Evolutionary conservation across 2,888 invertebrate species (phyloP).

Genomic region (Archips crataeganus): DNA sequence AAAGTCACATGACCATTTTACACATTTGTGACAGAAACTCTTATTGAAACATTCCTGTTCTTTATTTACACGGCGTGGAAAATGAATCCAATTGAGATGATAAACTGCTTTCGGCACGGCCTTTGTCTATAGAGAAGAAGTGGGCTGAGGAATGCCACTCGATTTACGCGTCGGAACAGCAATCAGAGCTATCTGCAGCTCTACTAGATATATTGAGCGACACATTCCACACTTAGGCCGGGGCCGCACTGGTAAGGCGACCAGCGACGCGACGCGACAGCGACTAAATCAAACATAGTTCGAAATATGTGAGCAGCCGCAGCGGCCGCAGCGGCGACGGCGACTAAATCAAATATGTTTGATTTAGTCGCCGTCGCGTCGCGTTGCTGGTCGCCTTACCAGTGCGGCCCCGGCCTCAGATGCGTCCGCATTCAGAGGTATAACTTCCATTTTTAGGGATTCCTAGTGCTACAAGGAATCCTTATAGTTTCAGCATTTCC

Average conservation of each 20-base stretch:
- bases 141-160: constrained; percentile 51
- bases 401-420: too few relatives aligned
- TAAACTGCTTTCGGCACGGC: constrained; percentile 30
- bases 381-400: too few relatives aligned
- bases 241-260: too few relatives aligned
- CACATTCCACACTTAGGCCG: constrained; percentile 29
- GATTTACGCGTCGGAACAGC: constrained; percentile 51
- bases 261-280: too few relatives aligned
- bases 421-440: constrained; percentile 33
- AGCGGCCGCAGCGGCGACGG: too few relatives aligned
- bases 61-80: constrained; percentile 10
- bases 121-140: constrained; percentile 57
- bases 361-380: too few relatives aligned
- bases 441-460: not conserved
- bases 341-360: too few relatives aligned
- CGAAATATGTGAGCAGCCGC: too few relatives aligned
- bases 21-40: constrained; percentile 18
- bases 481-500: too few relatives aligned
- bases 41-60: constrained; percentile 12
- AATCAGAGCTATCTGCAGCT: constrained; percentile 48
- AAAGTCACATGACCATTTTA: constrained; percentile 1
- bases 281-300: too few relatives aligned
- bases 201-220: constrained; percentile 16
- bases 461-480: too few relatives aligned
- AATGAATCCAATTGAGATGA: constrained; percentile 33